Conservation (phyloP, 1,140 invertebrate genomes). For the Mylabris phalerata region DNA sequence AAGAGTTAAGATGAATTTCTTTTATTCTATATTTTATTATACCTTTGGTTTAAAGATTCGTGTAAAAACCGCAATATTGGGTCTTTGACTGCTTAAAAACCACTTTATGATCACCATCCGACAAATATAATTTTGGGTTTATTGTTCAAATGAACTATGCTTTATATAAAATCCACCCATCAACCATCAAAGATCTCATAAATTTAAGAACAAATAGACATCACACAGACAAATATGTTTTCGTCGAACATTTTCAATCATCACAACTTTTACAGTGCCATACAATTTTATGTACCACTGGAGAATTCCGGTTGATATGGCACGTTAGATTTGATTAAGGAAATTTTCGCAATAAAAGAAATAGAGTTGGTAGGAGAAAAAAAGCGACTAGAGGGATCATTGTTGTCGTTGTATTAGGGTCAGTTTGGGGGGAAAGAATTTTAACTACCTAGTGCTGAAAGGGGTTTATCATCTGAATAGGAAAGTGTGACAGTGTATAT, state of each 20-base stretch:
- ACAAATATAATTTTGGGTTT: constrained; percentile 5
- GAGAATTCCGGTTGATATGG: constrained; percentile 24
- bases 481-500: constrained; percentile 15
- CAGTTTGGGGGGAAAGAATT: neutral
- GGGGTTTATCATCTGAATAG: constrained; percentile 14
- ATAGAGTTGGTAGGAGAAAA: constrained; percentile 5
- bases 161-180: constrained; percentile 7
- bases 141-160: constrained; percentile 10
- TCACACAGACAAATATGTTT: constrained; percentile 20
- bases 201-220: constrained; percentile 9
- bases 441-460: constrained; percentile 11
- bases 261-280: constrained; percentile 25
- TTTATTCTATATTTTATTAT: too few species aligned
- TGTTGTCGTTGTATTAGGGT: too few species aligned
- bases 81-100: too few species aligned
- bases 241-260: constrained; percentile 26
- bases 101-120: neutral
- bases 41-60: too few species aligned
- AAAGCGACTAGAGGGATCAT: too few species aligned
- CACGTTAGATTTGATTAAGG: constrained; percentile 29
- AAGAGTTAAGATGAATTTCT: too few species aligned
- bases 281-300: constrained; percentile 27
- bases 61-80: too few species aligned
- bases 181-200: neutral
- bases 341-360: constrained; percentile 23